Percentiles rank a stretch among this genome's conserved stretches.
Evolutionary conservation across 2,797 vertebrate species (phyloP).

Genomic region (Mastacembelus armatus): DNA sequence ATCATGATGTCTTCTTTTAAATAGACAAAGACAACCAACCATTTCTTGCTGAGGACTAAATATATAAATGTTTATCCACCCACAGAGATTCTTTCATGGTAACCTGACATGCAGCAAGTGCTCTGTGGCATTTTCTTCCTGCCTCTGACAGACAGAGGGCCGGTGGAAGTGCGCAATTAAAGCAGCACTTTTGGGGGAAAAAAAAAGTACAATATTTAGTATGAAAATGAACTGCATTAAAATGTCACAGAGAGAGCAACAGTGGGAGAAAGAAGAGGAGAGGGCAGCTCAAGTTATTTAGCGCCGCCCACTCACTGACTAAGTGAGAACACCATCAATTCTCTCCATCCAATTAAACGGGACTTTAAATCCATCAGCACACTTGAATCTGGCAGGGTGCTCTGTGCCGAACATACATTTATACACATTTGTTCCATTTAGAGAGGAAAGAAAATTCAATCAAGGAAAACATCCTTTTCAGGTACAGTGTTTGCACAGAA

Average conservation of each 20-base stretch:
- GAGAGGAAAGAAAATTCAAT: conserved; percentile 16
- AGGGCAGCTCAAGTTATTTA: conserved; percentile 32
- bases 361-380: conserved; percentile 59
- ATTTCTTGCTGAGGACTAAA: conserved; percentile 35
- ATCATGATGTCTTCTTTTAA: conserved; percentile 2
- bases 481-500: not conserved
- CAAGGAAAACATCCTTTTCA: not conserved
- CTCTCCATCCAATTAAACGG: conserved; percentile 52
- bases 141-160: conserved; percentile 44
- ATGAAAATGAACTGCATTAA: conserved; percentile 62
- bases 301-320: conserved; percentile 50
- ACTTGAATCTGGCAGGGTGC: conserved; percentile 42
- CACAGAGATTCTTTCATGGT: conserved; percentile 33
- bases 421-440: conserved; percentile 21
- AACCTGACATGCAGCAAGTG: conserved; percentile 53
- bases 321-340: conserved; percentile 56
- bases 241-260: conserved; percentile 60
- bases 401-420: conserved; percentile 13
- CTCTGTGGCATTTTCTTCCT: conserved; percentile 59
- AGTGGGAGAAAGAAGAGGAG: conserved; percentile 2
- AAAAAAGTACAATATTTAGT: conserved; percentile 51
- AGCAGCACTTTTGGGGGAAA: conserved; percentile 35
- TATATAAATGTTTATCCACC: conserved; percentile 50
- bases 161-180: conserved; percentile 63
- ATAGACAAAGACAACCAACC: not conserved